phyloP scores from a whole-genome alignment of 2,888 invertebrate genomes.

The Philaethria dido region DNA sequence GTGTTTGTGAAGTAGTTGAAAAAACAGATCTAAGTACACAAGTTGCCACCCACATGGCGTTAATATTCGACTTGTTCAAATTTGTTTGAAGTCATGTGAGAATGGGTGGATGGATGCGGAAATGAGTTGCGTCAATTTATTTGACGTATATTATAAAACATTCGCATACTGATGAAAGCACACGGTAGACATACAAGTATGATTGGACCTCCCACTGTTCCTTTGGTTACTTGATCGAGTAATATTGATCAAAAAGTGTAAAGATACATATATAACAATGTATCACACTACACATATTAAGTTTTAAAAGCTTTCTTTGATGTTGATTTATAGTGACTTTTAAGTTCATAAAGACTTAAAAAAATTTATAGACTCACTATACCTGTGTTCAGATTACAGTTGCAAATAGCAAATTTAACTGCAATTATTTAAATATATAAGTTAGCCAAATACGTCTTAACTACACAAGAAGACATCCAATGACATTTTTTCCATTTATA shows the following conservation, averaged over 20 bases:
- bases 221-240: slow-evolving; percentile 21
- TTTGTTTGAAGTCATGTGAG: slow-evolving; percentile 53
- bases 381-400: too few species aligned
- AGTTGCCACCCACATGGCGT: slow-evolving; percentile 68
- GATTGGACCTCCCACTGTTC: slow-evolving; percentile 40
- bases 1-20: slow-evolving; percentile 62
- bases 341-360: not conserved
- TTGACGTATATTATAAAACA: slow-evolving; percentile 38
- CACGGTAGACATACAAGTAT: slow-evolving; percentile 16
- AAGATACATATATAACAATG: not conserved
- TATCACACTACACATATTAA: not conserved
- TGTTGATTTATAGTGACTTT: not conserved
- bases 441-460: too few species aligned
- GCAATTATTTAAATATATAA: too few species aligned
- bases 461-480: too few species aligned
- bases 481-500: not conserved
- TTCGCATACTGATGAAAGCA: slow-evolving; percentile 41
- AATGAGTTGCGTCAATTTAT: slow-evolving; percentile 49
- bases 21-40: slow-evolving; percentile 51
- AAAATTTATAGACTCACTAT: not conserved
- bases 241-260: slow-evolving; percentile 19
- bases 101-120: slow-evolving; percentile 55
- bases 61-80: slow-evolving; percentile 58
- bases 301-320: slow-evolving; percentile 1
- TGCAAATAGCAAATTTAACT: too few species aligned